These are phyloP conservation scores for Australoheros scitulus DNA, from an alignment of 2,113 vertebrate species.

Conservation along the genomic window DNA sequence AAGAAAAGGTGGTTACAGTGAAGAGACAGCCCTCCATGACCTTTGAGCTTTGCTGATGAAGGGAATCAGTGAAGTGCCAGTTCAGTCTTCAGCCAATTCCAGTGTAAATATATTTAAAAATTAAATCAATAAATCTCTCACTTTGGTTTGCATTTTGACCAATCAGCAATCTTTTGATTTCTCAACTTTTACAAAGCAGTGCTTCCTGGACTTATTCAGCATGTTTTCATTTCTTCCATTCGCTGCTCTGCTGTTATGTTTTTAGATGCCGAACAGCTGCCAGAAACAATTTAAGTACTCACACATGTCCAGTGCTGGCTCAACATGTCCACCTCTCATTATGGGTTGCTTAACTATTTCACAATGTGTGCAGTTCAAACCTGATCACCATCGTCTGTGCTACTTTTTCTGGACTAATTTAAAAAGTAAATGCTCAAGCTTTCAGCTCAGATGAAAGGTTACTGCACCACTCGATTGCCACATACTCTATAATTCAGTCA, in stretches of 20 bases:
- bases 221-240: slow-evolving; percentile 24
- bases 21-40: neutral
- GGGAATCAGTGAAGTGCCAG: neutral
- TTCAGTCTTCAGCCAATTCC: neutral
- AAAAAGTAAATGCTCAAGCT: neutral
- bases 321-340: slow-evolving; percentile 34
- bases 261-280: slow-evolving; percentile 41
- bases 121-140: neutral
- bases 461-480: neutral
- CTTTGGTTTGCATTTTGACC: neutral
- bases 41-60: slow-evolving; percentile 6
- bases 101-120: neutral
- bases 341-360: slow-evolving; percentile 29
- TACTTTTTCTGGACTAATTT: neutral
- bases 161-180: slow-evolving; percentile 17
- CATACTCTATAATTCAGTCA: neutral
- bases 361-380: slow-evolving; percentile 6
- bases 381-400: slow-evolving; percentile 14
- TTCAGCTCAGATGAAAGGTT: neutral
- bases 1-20: neutral
- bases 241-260: slow-evolving; percentile 37
- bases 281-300: slow-evolving; percentile 55
- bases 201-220: slow-evolving; percentile 34
- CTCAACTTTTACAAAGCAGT: slow-evolving; percentile 33
- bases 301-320: slow-evolving; percentile 45